Base-by-base conservation (phyloP, 92 coral and sea anemone genomes). In the Umimayanthus kanabou region DNA sequence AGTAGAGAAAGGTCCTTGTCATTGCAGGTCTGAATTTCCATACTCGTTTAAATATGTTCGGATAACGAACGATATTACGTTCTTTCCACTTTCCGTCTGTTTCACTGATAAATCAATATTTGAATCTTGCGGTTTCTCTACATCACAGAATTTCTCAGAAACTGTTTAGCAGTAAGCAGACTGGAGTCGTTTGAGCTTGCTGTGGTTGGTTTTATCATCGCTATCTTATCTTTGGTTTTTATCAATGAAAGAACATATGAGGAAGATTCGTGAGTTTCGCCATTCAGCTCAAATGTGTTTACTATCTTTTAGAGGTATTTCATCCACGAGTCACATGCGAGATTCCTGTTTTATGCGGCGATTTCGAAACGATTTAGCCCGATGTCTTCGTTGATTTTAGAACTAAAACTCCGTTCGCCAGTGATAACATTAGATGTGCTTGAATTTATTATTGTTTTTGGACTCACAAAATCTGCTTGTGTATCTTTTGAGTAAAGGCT, bases 121-220 rank as follows among this genome's bases (percentile, higher is more conserved):
- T 82, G 77, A 82, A 70, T 82, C 65, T 29, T 82, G 86, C 39
- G 86, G 86, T 82, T 69, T 82, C 37, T 39, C 39, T 53, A 25
- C 86, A 50, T 82, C 49, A 65, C 76, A 67, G 77, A 4, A 30
- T 82, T 82, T 82, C 73, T 26, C 64, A 39, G 40, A 67, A 26
- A 42, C 53, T 69, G 43, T 82, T 82, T 42, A 67, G n/a, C 30
- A 67, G 86, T 25, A 23, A 6, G 61, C 53, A 66, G 7, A 39
- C 9, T 42, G 76, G 57, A 66, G 75, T 83, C 33, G 77, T 42
- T 71, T 83, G 85, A 65, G 9, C 14, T 66, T 65, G n/a, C 40
- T 66, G 87, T 20, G 87, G 87, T 83, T 71, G 15, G 8, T 15
- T 47, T 49, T 47, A 71, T 43, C 25, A 42, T 69, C 67, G 87